These are phyloP conservation scores for Ophonus ardosiacus DNA, from an alignment of 2,888 invertebrate species.

Conservation along the genomic window DNA sequence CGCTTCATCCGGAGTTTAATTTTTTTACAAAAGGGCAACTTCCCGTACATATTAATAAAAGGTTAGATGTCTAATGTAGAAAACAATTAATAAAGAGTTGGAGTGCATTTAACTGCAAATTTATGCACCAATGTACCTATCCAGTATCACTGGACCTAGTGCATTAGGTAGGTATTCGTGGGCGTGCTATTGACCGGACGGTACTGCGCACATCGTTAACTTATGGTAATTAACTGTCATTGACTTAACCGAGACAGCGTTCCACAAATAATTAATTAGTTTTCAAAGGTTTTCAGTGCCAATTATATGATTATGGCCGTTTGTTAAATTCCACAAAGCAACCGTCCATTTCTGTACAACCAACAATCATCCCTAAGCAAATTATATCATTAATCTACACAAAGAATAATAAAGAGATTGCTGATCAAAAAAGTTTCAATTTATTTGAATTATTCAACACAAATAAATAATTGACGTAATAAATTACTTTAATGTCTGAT, in stretches of 20 bases:
- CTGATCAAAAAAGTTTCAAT: constrained; percentile 9
- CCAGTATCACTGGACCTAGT: background rate
- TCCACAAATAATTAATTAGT: constrained; percentile 57
- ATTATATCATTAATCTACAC: constrained; percentile 5
- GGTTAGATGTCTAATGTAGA: too few relatives aligned
- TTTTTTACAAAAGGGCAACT: too few relatives aligned
- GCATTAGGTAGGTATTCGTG: constrained; percentile 15
- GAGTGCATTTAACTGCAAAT: background rate
- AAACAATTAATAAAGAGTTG: too few relatives aligned
- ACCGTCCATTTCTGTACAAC: background rate
- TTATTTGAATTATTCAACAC: background rate
- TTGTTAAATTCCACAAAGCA: constrained; percentile 31
- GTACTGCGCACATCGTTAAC: constrained; percentile 52
- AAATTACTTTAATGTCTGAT: constrained; percentile 36
- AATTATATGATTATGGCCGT: constrained; percentile 47
- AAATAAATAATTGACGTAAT: constrained; percentile 23
- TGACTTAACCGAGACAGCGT: constrained; percentile 50
- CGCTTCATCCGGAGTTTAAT: too few relatives aligned
- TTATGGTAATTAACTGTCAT: constrained; percentile 60
- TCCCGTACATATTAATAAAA: too few relatives aligned
- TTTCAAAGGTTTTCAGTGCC: constrained; percentile 47
- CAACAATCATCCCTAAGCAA: constrained; percentile 7
- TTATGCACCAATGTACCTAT: background rate
- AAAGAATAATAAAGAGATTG: constrained; percentile 1
- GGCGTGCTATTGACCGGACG: background rate